These are phyloP conservation scores for Morone saxatilis DNA, from an alignment of 2,113 vertebrate species.

Conservation along the genomic window DNA sequence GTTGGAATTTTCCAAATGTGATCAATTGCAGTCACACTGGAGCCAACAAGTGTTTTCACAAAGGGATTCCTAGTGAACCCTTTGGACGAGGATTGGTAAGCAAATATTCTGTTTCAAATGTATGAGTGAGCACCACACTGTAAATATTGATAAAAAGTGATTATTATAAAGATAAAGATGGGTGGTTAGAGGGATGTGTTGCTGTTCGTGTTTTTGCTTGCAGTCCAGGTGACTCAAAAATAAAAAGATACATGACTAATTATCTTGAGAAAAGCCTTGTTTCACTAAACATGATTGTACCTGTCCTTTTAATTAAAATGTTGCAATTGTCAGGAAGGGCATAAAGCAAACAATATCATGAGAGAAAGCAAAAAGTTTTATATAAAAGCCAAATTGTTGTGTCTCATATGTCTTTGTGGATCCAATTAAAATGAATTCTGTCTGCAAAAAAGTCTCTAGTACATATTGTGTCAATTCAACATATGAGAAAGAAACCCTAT, in stretches of 20 bases:
- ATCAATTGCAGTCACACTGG: not conserved
- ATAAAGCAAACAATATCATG: constrained; percentile 22
- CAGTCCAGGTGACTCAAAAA: constrained; percentile 32
- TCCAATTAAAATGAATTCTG: constrained; percentile 64
- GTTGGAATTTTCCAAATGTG: not conserved
- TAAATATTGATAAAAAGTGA: constrained; percentile 50
- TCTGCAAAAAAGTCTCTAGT: constrained; percentile 24
- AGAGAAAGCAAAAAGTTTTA: constrained; percentile 36
- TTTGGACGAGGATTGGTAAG: not conserved
- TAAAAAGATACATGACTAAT: constrained; percentile 25
- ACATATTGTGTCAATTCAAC: not conserved
- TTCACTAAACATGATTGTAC: constrained; percentile 42
- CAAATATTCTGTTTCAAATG: not conserved
- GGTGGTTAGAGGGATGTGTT: constrained; percentile 21
- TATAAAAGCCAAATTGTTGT: constrained; percentile 44
- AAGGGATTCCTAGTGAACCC: not conserved
- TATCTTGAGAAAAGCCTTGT: constrained; percentile 7
- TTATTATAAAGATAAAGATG: constrained; percentile 17
- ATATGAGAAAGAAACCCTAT: not conserved
- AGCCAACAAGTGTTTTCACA: constrained; percentile 8
- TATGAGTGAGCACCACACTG: constrained; percentile 1
- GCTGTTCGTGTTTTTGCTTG: constrained; percentile 37
- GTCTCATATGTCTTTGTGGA: constrained; percentile 44
- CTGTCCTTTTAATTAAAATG: constrained; percentile 33
- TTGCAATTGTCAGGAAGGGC: not conserved